These are phyloP conservation scores for Ovis canadensis DNA, from an alignment of 2,113 vertebrate species.

Conservation along the genomic window DNA sequence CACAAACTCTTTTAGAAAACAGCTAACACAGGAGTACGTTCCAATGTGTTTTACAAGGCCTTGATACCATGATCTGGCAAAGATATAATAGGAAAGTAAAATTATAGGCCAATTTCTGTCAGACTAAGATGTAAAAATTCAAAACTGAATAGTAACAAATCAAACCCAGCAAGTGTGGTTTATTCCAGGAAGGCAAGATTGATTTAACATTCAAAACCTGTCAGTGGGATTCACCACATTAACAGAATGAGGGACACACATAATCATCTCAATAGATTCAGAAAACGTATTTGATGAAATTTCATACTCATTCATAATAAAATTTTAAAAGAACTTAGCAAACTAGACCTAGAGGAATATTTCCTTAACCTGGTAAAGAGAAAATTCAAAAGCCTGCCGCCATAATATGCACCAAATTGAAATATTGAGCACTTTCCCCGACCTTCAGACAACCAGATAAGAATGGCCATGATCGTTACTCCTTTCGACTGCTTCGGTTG, in stretches of 20 bases:
- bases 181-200: neutral
- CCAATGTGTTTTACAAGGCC: neutral
- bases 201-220: neutral
- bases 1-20: neutral
- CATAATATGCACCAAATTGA: neutral
- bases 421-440: neutral
- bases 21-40: neutral
- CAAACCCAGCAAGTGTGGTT: neutral
- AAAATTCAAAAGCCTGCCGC: neutral
- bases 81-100: neutral
- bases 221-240: neutral
- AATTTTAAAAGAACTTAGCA: neutral
- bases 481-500: neutral
- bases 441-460: neutral
- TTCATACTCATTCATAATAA: neutral
- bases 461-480: neutral
- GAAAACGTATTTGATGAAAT: neutral
- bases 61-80: neutral
- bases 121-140: neutral
- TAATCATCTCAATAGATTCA: neutral
- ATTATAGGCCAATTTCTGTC: neutral
- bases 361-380: neutral
- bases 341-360: neutral
- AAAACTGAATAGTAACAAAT: slow-evolving; percentile 15
- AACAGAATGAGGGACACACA: neutral